Base-by-base conservation (phyloP, 2,888 invertebrate species). In the Agonopterix arenella region DNA sequence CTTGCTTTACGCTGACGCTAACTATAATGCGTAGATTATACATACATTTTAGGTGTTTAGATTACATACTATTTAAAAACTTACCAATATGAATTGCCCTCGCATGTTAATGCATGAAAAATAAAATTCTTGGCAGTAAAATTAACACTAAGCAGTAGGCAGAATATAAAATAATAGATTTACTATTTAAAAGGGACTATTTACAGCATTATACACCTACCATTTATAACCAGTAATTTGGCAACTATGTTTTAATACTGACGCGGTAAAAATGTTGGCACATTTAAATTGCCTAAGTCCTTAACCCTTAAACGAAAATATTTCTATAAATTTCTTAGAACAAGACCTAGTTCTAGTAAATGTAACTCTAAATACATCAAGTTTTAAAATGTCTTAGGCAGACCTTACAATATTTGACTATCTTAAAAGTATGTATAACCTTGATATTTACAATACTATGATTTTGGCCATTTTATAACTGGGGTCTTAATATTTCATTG, bases 231-330 rank as follows among this genome's bases (percentile, higher is more conserved):
- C 75, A 79, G 70, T 71, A 67, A 64, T 83, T 86, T 86, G 86
- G 85, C 85, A 83, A 82, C 84, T 88, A 86, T 81, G 66, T 70
- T 48, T 84, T 80, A 89, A 90, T 89, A 89, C 89, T 89, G 89
- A 84, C 80, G 80, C 84, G 89, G 89, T 90, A 89, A 90, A 90
- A 90, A 89, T 84, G 85, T 86, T 90, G 89, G 89, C 89, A 89
- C 88, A 75, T 71, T 77, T 62, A 73, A 75, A 74, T 80, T 60
- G 83, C 85, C 84, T 65, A 28, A 28, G 68, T 71, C 54, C 74
- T 81, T 79, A 77, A 61, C 56, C 62, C 74, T 40, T 82, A 83
- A 82, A 76, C 70, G 70, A 84, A 85, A 84, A 81, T 82, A 80
- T 75, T 67, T 70, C 78, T 83, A 84, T 80, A 76, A 81, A 80